These are phyloP conservation scores for Periophthalmus modestus DNA, from an alignment of 2,113 vertebrate genomes.

Conservation along the genomic window DNA sequence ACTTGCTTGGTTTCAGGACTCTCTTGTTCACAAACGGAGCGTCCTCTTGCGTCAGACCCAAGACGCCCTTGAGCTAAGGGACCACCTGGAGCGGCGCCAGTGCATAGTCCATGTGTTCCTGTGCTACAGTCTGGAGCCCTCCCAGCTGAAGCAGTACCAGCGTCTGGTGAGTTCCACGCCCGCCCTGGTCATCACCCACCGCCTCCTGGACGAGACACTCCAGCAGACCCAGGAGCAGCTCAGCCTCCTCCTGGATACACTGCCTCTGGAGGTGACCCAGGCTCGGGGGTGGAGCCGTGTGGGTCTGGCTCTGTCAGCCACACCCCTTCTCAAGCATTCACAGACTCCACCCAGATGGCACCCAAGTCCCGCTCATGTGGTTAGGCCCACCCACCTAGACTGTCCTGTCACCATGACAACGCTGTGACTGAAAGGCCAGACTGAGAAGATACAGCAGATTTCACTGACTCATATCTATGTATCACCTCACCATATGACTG, in stretches of 20 bases:
- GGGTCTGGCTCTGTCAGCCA: background rate
- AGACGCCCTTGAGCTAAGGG: constrained; percentile 93
- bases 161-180: constrained; percentile 89
- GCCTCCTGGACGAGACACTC: constrained; percentile 91
- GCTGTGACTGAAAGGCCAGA: background rate
- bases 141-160: constrained; percentile 87
- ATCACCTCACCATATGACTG: too few relatives aligned
- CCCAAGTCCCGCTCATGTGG: background rate
- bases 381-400: background rate
- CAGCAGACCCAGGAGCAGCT: constrained; percentile 89
- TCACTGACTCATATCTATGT: too few relatives aligned
- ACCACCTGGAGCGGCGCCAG: constrained; percentile 92
- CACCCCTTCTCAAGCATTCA: constrained; percentile 18
- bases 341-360: constrained; percentile 54
- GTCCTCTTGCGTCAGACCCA: constrained; percentile 89
- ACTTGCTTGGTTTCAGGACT: constrained; percentile 74
- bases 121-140: constrained; percentile 78
- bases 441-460: background rate
- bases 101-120: constrained; percentile 86
- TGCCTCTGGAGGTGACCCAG: constrained; percentile 67
- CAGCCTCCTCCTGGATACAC: constrained; percentile 81
- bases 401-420: background rate
- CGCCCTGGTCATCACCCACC: constrained; percentile 87
- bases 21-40: constrained; percentile 85
- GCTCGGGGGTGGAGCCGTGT: constrained; percentile 23